Conservation (phyloP, 2,113 vertebrate genomes). For the Caloenas nicobarica region DNA sequence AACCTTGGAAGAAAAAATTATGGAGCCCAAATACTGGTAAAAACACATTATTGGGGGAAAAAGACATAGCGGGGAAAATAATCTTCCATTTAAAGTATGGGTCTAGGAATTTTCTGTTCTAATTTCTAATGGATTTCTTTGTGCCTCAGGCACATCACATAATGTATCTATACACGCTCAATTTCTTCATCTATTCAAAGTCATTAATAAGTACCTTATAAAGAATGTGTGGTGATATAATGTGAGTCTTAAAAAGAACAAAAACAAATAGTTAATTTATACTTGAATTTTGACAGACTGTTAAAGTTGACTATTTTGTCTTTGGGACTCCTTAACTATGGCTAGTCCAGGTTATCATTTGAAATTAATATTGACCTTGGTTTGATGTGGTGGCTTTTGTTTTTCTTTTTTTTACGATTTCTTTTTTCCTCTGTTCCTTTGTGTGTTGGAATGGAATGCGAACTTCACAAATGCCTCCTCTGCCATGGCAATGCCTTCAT, state of each 20-base stretch:
- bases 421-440: constrained; percentile 74
- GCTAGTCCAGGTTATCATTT: constrained; percentile 69
- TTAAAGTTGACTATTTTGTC: neutral
- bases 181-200: neutral
- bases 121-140: neutral
- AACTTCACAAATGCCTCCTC: constrained; percentile 73
- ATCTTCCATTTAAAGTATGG: neutral
- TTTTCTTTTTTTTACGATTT: constrained; percentile 55
- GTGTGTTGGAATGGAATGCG: constrained; percentile 77
- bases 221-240: neutral
- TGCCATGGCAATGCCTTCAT: constrained; percentile 74
- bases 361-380: neutral
- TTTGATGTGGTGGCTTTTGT: constrained; percentile 50
- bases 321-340: constrained; percentile 50
- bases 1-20: constrained; percentile 65
- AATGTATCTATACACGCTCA: neutral
- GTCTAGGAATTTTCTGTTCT: neutral
- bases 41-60: neutral
- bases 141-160: neutral
- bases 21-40: constrained; percentile 55
- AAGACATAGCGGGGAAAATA: neutral
- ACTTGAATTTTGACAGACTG: neutral
- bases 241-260: neutral
- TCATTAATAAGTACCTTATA: neutral
- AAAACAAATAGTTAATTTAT: neutral